Percentiles rank a stretch among this genome's conserved stretches.
Evolutionary conservation across 1,140 invertebrate genomes (phyloP).

Genomic region (Subanguina moxae): DNA sequence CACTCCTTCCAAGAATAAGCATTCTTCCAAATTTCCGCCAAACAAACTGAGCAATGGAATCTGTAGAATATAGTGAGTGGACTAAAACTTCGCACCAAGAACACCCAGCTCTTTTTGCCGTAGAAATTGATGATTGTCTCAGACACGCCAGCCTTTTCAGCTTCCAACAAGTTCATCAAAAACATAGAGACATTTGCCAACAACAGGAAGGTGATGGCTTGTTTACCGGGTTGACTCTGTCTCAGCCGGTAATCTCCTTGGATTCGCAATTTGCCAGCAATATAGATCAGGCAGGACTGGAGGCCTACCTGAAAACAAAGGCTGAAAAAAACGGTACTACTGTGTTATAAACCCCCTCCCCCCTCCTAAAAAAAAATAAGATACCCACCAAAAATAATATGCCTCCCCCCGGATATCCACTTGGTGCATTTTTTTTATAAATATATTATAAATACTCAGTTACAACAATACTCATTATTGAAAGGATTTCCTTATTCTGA

Average conservation of each 20-base stretch:
- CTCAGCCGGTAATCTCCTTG: slow-evolving; percentile 36
- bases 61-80: slow-evolving; percentile 59
- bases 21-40: slow-evolving; percentile 58
- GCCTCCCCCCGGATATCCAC: no score
- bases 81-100: slow-evolving; percentile 52
- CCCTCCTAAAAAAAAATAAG: no score
- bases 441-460: no score
- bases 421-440: no score
- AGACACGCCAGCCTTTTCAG: slow-evolving; percentile 51
- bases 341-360: no score
- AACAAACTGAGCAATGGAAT: slow-evolving; percentile 56
- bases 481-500: no score
- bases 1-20: slow-evolving; percentile 53
- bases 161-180: slow-evolving; percentile 57
- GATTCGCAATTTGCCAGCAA: slow-evolving; percentile 53
- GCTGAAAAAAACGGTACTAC: background rate
- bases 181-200: slow-evolving; percentile 58
- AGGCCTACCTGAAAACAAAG: slow-evolving; percentile 51
- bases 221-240: slow-evolving; percentile 49
- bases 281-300: slow-evolving; percentile 54
- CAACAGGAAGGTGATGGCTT: slow-evolving; percentile 44
- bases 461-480: no score
- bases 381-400: no score
- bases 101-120: slow-evolving; percentile 54
- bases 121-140: slow-evolving; percentile 57